Conservation (phyloP, 2,113 vertebrate species). For the Leptobrachium leishanense region DNA sequence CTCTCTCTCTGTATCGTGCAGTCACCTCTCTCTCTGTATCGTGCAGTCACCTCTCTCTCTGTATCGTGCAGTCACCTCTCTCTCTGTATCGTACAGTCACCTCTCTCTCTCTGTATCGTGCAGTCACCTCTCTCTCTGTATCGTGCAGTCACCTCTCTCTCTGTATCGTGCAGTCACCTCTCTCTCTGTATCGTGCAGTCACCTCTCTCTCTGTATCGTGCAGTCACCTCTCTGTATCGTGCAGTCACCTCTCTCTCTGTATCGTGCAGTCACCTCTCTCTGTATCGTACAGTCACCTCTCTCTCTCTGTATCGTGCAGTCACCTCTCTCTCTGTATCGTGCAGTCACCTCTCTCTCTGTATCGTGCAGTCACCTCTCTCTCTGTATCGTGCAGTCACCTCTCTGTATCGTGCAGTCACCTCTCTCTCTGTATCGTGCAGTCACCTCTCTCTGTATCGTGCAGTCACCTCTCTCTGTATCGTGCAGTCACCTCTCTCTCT, state of each 20-base stretch:
- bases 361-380: not conserved
- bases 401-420: not conserved
- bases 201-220: not conserved
- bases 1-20: too few relatives aligned
- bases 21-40: too few relatives aligned
- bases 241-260: not conserved
- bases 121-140: not conserved
- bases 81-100: too few relatives aligned
- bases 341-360: not conserved
- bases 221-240: not conserved
- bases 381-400: not conserved
- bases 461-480: not conserved
- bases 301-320: not conserved
- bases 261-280: not conserved
- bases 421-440: not conserved
- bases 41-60: too few relatives aligned
- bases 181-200: not conserved
- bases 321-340: not conserved
- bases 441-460: not conserved
- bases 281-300: not conserved
- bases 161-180: not conserved
- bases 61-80: too few relatives aligned
- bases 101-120: not conserved
- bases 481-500: not conserved
- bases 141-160: not conserved